These are phyloP conservation scores for Cephus runcator DNA, from an alignment of 2,888 invertebrate species.

Conservation along the genomic window DNA sequence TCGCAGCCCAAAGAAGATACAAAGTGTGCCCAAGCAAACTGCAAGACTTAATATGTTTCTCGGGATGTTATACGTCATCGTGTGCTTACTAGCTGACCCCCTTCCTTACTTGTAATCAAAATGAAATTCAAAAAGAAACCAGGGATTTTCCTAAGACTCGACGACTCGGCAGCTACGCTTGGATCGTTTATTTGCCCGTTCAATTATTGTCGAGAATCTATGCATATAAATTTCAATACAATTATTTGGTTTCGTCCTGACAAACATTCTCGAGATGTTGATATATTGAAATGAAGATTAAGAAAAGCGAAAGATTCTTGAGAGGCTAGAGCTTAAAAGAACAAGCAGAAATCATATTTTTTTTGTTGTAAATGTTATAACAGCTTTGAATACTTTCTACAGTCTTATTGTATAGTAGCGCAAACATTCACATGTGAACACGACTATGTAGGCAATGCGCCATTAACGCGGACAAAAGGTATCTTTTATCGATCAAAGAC, in stretches of 20 bases:
- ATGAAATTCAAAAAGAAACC: not conserved
- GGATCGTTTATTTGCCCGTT: not conserved
- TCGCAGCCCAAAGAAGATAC: conserved; percentile 80
- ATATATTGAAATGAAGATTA: not conserved
- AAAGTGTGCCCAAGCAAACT: conserved; percentile 86
- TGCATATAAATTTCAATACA: not conserved
- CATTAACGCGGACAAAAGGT: not conserved
- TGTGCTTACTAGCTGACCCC: conserved; percentile 69
- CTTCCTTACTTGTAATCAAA: conserved; percentile 54
- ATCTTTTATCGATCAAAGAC: not conserved
- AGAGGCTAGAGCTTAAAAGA: not conserved
- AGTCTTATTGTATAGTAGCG: not conserved
- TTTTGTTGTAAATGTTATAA: not conserved
- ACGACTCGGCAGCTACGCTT: not conserved
- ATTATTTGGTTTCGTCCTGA: not conserved
- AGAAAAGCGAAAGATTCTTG: not conserved
- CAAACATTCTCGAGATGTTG: not conserved
- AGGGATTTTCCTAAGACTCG: not conserved
- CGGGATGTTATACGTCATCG: conserved; percentile 88
- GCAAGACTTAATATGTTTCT: conserved; percentile 91
- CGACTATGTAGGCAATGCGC: not conserved
- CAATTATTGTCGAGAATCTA: not conserved
- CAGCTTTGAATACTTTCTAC: not conserved
- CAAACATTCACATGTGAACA: not conserved
- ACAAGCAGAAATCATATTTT: not conserved